Base-by-base conservation (phyloP, 2,888 invertebrate species). In the Tachina fera region DNA sequence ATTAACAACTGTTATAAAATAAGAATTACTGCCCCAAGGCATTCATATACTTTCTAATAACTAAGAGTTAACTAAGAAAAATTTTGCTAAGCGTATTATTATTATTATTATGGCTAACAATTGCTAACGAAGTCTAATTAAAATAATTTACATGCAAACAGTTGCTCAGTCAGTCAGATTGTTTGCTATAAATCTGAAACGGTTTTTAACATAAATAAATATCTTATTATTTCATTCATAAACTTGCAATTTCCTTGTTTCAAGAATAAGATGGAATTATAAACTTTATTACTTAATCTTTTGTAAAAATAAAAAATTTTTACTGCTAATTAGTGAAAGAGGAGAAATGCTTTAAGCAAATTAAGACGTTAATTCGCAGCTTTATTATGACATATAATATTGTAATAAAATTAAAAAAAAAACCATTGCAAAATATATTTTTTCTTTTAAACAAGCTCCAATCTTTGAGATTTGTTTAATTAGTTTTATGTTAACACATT, bases 121-220 rank as follows among this genome's bases (percentile, higher is more conserved):
- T 31, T 22, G 53, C 41, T 67, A 78, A 53, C 61, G 13, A 71
- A 71, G 63, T 22, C 51, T 70, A 71, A 79, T 63, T 71, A 53
- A 79, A 63, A 61, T 16, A 56, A 63, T 79, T 79, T 71, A 45
- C 61, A 79, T 63, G 13, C 31, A 53, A 79, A 71, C 45, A 63
- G 19, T 45, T 79, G 53, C 14, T 16, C 53, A 39, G 78, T 5
- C 31, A 31, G 78, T 31, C 31, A 31, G 78, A 31, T 63, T n/a
- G 14, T 0, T 19, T 13, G 58, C 22, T 51, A n/a, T n/a, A 63
- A 43, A 13, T 51, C 39, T 47, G 11, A 67, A 49, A 51, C 9
- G 1, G 49, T 39, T 67, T n/a, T 22, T n/a, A 22, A 5, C 14
- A 14, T 13, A 13, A 4, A 14, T 43, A 14, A 43, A n/a, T n/a